Evolutionary conservation across 2,888 invertebrate species (phyloP).

Genomic region (Amphipoea oculea): DNA sequence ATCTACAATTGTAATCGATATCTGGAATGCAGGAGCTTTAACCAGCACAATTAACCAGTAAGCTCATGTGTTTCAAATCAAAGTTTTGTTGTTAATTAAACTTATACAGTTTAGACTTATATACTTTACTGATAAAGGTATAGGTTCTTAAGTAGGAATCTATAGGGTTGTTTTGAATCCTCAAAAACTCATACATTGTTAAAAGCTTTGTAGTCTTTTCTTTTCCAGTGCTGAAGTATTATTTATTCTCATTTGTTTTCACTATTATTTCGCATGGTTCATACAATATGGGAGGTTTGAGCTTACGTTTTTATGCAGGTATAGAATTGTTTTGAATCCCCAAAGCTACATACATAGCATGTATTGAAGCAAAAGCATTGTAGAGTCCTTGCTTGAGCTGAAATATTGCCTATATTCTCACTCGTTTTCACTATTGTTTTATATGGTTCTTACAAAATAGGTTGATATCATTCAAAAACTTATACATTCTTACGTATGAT

Average conservation of each 20-base stretch:
- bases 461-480: background rate
- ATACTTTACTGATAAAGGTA: background rate
- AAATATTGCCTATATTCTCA: background rate
- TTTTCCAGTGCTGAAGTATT: background rate
- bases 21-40: background rate
- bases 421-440: constrained; percentile 3
- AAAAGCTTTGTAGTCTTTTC: background rate
- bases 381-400: background rate
- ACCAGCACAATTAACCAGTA: background rate
- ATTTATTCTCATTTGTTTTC: background rate
- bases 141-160: background rate
- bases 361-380: constrained; percentile 1
- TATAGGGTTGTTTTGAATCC: background rate
- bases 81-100: background rate
- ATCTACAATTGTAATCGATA: background rate
- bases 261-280: background rate
- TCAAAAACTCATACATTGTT: background rate
- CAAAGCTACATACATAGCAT: background rate
- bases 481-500: background rate
- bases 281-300: background rate
- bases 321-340: background rate
- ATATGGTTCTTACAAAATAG: background rate
- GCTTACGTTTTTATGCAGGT: background rate
- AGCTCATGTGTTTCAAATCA: background rate
- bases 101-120: too few relatives aligned